These are phyloP conservation scores for Ceratina calcarata DNA, from an alignment of 1,140 invertebrate genomes.

Conservation along the genomic window DNA sequence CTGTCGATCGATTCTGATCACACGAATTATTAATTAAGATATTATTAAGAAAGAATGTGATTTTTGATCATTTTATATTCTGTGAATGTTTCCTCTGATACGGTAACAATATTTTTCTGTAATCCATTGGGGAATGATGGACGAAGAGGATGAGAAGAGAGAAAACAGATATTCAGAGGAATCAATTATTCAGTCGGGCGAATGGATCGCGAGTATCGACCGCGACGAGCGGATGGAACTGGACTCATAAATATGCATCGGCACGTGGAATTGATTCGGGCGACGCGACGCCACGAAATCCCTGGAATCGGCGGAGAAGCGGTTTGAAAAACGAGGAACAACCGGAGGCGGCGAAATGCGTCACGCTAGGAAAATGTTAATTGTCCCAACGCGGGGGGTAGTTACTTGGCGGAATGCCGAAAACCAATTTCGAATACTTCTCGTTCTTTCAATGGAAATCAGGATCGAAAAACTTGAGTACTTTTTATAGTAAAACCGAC, in stretches of 20 bases:
- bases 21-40: background rate
- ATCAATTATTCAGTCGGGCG: background rate
- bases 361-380: slow-evolving; percentile 38
- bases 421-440: no score
- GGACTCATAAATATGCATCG: slow-evolving; percentile 54
- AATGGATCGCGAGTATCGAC: slow-evolving; percentile 20
- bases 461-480: no score
- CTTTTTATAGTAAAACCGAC: no score
- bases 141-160: background rate
- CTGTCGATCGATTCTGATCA: slow-evolving; percentile 1
- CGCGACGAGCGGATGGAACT: slow-evolving; percentile 1
- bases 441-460: no score
- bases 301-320: slow-evolving; percentile 27
- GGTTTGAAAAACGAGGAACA: slow-evolving; percentile 39
- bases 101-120: no score
- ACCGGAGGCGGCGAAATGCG: slow-evolving; percentile 46
- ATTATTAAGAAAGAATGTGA: no score
- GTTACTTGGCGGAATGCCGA: no score
- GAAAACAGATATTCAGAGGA: background rate
- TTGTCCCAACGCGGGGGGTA: background rate
- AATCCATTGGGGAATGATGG: background rate
- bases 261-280: slow-evolving; percentile 35
- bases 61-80: no score
- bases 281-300: slow-evolving; percentile 13
- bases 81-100: no score